Conservation (phyloP, 37 sponge, comb jelly and placozoan species). For the Lycopodina hypogea region DNA sequence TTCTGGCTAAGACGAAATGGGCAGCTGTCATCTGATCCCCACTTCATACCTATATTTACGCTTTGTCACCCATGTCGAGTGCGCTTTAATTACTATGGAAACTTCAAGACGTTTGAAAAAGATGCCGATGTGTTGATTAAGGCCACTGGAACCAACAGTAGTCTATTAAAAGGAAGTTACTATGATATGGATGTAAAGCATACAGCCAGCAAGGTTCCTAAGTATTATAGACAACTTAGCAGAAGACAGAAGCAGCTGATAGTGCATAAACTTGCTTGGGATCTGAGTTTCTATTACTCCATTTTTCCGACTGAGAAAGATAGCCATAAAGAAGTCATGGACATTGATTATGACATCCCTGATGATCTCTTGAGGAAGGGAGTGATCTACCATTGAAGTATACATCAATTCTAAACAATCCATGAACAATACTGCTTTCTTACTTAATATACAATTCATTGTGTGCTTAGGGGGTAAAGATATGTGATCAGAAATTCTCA, state of each 20-base stretch:
- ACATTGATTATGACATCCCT: not conserved
- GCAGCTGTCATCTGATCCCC: not conserved
- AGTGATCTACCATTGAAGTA: no score
- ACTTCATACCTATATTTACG: conserved; percentile 15
- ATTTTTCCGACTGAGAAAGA: conserved; percentile 21
- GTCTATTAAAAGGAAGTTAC: not conserved
- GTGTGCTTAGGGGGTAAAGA: no score
- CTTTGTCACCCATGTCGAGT: conserved; percentile 33
- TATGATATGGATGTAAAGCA: not conserved
- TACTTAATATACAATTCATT: no score
- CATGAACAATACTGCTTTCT: no score
- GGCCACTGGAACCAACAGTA: not conserved
- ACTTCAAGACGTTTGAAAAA: conserved; percentile 18
- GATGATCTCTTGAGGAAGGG: no score
- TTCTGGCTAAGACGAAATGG: not conserved
- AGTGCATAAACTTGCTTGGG: not conserved
- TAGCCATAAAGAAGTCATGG: conserved; percentile 19
- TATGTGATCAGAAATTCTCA: no score
- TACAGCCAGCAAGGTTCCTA: not conserved
- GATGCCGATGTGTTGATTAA: conserved; percentile 26
- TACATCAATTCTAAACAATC: no score
- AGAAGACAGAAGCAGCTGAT: not conserved
- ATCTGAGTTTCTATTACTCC: conserved; percentile 19
- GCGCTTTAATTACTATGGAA: conserved; percentile 36
- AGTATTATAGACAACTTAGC: not conserved